Evolutionary conservation across 2,888 invertebrate genomes (phyloP), one percentile per base, ranked within the genome.

Genomic region (Temnothorax unifasciatus): DNA sequence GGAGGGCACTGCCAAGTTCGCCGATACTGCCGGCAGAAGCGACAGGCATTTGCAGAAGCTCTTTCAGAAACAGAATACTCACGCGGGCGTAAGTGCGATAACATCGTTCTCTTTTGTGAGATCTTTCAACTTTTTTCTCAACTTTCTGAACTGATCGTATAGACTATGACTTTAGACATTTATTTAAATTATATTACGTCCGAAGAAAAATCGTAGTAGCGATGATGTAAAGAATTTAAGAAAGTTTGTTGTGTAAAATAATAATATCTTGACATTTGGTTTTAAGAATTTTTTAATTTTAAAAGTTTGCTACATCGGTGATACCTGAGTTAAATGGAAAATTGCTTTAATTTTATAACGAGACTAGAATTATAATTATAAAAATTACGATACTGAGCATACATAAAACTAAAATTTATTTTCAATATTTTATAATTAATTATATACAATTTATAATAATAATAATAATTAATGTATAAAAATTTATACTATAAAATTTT

Each of bases 1-100:
- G 88, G 99, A 99, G 95, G 99, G 99, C n/a, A 99, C 99, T 0
- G 99, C 99, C 0, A 99, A 99, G 95, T 99, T 99, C 94, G 99
- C 99, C 3, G 98, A 98, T 92, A 98, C 98, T 0, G 97, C 97
- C 18, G 98, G 98, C 0, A 97, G 98, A 95, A 98, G 98, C 94
- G 98, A 98, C 94, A 96, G 97, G 85, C 98, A 98, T 93, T 95
- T 98, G 90, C 98, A 98, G 93, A 98, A 98, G 95, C 96, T 98
- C 52, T 96, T 98, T 92, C 98, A 98, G 94, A 97, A 97, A 94
- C 97, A 97, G 85, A 96, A 95, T 86, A 95, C 95, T 92, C 95
- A 96, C 87, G 95, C 95, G 38, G 95, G 95, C 89, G 96, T 96
- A 92, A 94, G 95, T 93, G 8, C 11, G 34, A 59, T 15, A 6